These are phyloP conservation scores for Elgonia sp. DNA, from an alignment of 2,888 invertebrate genomes.

Conservation along the genomic window DNA sequence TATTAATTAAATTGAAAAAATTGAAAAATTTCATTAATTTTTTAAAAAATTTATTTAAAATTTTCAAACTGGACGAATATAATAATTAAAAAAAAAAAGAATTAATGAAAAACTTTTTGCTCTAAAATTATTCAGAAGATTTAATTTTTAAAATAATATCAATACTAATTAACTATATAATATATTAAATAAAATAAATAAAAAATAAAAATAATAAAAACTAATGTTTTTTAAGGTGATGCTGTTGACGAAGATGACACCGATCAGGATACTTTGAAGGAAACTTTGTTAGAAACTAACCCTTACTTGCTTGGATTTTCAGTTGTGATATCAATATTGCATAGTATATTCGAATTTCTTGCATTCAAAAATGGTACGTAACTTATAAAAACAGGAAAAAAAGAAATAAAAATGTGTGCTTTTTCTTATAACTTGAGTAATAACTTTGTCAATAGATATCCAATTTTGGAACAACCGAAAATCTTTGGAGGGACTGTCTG, in stretches of 20 bases:
- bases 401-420: background rate
- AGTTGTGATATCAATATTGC: slow-evolving; percentile 96
- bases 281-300: slow-evolving; percentile 98
- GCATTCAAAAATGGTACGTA: slow-evolving; percentile 98
- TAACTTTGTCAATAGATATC: slow-evolving; percentile 90
- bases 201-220: background rate
- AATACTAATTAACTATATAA: background rate
- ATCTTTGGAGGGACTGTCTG: slow-evolving; percentile 98
- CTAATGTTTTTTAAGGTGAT: slow-evolving; percentile 83
- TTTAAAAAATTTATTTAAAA: too few species aligned
- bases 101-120: too few species aligned
- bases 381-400: background rate
- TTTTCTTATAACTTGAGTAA: background rate
- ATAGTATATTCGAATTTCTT: slow-evolving; percentile 98
- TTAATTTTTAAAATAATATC: too few species aligned
- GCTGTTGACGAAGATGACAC: slow-evolving; percentile 94
- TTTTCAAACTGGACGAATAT: too few species aligned
- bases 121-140: too few species aligned
- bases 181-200: too few species aligned
- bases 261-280: slow-evolving; percentile 96
- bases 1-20: too few species aligned
- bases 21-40: background rate
- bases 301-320: slow-evolving; percentile 97
- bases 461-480: slow-evolving; percentile 99
- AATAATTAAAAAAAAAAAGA: too few species aligned